Percentiles rank a stretch among this genome's conserved stretches.
phyloP scores from a whole-genome alignment of 1,140 invertebrate species.

The Rhopalosiphum padi region DNA sequence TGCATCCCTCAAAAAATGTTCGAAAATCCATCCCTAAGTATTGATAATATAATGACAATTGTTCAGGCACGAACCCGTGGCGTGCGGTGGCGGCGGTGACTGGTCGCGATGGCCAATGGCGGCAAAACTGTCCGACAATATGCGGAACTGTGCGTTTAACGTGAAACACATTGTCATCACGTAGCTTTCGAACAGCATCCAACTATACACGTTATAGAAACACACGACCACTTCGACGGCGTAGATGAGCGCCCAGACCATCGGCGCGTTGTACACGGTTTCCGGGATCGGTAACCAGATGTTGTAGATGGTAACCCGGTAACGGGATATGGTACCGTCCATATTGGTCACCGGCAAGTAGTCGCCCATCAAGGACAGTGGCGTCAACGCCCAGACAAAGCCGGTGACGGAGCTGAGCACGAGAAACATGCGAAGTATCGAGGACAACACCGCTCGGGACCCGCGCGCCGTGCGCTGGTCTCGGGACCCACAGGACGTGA shows the following conservation, averaged over 20 bases:
- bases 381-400: neutral
- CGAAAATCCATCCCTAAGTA: too few relatives aligned
- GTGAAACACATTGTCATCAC: neutral
- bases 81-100: neutral
- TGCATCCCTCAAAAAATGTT: too few relatives aligned
- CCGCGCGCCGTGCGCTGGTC: too few relatives aligned
- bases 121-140: neutral
- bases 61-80: neutral
- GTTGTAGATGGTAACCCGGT: neutral
- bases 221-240: neutral
- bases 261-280: neutral
- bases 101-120: neutral
- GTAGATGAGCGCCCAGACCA: neutral
- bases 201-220: neutral
- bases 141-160: neutral
- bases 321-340: neutral
- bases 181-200: neutral
- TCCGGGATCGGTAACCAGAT: neutral
- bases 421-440: neutral
- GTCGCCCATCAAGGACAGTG: neutral
- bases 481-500: neutral
- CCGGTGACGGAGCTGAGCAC: neutral
- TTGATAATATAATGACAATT: too few relatives aligned
- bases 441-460: neutral
- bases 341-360: accelerated